phyloP scores from a whole-genome alignment of 2,797 vertebrate genomes.

The Oophaga sylvatica region DNA sequence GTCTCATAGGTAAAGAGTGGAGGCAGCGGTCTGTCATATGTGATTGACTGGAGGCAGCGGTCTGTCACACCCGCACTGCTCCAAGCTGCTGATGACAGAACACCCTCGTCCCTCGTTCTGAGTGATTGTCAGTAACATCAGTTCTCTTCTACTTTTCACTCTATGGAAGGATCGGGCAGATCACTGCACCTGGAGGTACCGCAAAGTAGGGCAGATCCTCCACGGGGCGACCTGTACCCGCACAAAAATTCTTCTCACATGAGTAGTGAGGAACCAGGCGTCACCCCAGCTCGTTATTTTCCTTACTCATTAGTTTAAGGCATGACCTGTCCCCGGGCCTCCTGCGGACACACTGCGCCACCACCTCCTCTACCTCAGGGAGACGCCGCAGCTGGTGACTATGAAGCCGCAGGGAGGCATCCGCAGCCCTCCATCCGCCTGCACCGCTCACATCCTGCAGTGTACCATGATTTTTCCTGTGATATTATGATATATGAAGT shows the following conservation, averaged over 20 bases:
- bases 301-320: conserved; percentile 99
- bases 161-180: conserved; percentile 21
- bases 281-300: conserved; percentile 99
- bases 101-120: too few species aligned
- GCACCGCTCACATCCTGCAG: too few species aligned
- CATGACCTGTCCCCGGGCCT: rapidly evolving
- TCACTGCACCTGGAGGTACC: conserved; percentile 81
- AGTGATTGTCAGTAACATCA: too few species aligned
- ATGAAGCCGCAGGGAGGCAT: too few species aligned
- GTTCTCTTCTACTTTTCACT: not conserved
- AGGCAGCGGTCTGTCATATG: too few species aligned
- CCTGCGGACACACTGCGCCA: rapidly evolving
- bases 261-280: conserved; percentile 91
- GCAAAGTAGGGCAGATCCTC: conserved; percentile 89
- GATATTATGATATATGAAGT: too few species aligned
- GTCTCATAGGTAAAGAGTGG: too few species aligned
- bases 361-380: not conserved
- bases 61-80: too few species aligned
- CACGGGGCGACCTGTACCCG: conserved; percentile 86
- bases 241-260: conserved; percentile 98
- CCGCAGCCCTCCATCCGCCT: too few species aligned
- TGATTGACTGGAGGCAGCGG: too few species aligned
- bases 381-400: not conserved
- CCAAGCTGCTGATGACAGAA: too few species aligned
- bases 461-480: too few species aligned